Base-by-base conservation (phyloP, 2,113 vertebrate species). In the Rhegmatorhina hoffmannsi region DNA sequence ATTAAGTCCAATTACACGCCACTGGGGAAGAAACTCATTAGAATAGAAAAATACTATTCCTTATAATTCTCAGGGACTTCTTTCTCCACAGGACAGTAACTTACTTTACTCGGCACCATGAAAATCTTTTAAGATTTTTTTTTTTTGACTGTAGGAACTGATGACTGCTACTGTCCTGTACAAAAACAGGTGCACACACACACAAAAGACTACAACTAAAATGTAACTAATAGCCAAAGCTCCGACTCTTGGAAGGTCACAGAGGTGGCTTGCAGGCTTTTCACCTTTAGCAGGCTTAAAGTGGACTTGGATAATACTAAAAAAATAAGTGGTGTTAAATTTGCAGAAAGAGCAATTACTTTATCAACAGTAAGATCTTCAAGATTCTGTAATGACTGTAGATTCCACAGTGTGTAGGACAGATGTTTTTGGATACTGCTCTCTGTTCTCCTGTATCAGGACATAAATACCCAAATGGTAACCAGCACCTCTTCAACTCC, bases 221-320 rank as follows among this genome's bases (percentile, higher is more conserved):
- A 74, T 25, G 70, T 80, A 91, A 95, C 80, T 83, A 93, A 96
- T 17, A 93, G 62, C 58, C 66, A 92, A 60, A 87, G n/a, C 26
- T 87, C 62, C 44, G 86, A 82, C 31, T 53, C 82, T 74, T 95
- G 73, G 72, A 90, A 95, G 76, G 94, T 81, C 89, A 95, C 66
- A 87, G 74, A 92, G 13, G 49, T 76, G 55, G 47, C 38, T 84
- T 94, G 50, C 53, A 95, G 81, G 84, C 68, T 96, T 97, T 97
- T 96, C 81, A 74, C 36, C 93, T 95, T 62, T 90, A 92, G 85
- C 43, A 79, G 86, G 76, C 70, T 96, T 91, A 86, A 85, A 92
- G 89, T 78, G 34, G 73, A 49, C 52, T 93, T 50, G 36, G 64
- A 73, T 69, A 88, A 91, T 49, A 92, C 74, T 92, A 34, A 68